Base-by-base conservation (phyloP, 1,140 invertebrate genomes). In the Ostrea edulis region DNA sequence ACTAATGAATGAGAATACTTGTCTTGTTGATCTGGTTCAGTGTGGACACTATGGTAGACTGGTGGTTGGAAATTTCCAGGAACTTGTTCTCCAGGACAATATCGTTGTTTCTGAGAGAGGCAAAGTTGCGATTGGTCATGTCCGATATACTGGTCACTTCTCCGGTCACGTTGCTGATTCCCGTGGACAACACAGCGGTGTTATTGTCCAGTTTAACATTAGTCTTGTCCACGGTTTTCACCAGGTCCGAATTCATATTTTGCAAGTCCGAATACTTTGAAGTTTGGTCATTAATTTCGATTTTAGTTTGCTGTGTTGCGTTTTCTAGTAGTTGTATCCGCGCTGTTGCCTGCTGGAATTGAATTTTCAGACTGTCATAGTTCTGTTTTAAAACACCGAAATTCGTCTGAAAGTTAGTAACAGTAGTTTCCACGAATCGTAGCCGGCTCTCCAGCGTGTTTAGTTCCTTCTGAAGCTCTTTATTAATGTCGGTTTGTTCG, bases 401-500 rank as follows among this genome's bases (percentile, higher is more conserved):
- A 71, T 71, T 25, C 8, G 29, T 71, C 29, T 71, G 20, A 71
- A 71, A 71, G 65, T 71, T 25, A 0, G 12, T 25, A 3, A 71
- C 12, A 71, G 68, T 71, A 12, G 22, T 71, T 29, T 71, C 68
- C n/a, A 71, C 14, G 25, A 71, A 71, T 29, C 29, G 22, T 25
- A 71, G 68, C 12, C 68, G 68, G 22, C 68, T 71, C 29, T 71
- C 68, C 29, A 71, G 25, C 12, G 68, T 71, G 11, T 71, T 71
- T 35, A 71, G 9, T 14, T 71, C 68, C 29, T 29, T 29, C 68
- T 71, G 68, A 12, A 71, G 22, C 12, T 71, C 68, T 29, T 29
- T 71, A 29, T 71, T 25, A 29, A 71, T 71, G 12, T 71, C 68
- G 29, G 25, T 71, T 71, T 71, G 68, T 71, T 71, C 68, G 29